These are phyloP conservation scores for Cuculus canorus DNA, from an alignment of 2,797 vertebrate species.

Conservation along the genomic window DNA sequence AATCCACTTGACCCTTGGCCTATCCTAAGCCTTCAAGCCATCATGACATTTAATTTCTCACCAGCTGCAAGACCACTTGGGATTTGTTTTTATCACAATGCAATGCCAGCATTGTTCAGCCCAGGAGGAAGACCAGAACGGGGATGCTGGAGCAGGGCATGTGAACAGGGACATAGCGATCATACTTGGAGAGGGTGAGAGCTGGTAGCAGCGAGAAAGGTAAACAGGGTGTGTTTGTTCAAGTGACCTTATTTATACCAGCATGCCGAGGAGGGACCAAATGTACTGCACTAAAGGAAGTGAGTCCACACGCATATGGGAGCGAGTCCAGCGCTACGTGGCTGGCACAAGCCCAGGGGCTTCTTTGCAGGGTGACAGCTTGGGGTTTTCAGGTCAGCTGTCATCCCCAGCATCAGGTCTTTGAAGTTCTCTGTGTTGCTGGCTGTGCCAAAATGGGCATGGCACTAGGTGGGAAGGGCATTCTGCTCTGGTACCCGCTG, in stretches of 20 bases:
- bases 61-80: neutral
- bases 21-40: constrained; percentile 7
- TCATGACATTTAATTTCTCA: neutral
- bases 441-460: neutral
- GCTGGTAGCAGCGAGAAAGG: neutral
- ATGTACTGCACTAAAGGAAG: neutral
- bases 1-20: constrained; percentile 37
- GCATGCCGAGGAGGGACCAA: neutral
- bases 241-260: constrained; percentile 18
- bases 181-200: constrained; percentile 2
- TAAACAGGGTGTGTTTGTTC: constrained; percentile 23
- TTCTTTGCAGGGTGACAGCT: neutral
- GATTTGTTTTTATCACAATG: neutral
- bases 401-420: accelerated
- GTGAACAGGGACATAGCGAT: neutral
- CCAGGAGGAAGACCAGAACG: neutral
- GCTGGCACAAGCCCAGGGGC: neutral
- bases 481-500: neutral
- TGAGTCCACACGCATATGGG: neutral
- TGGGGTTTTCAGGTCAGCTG: neutral
- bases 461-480: accelerated
- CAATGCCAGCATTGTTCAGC: neutral
- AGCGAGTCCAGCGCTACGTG: neutral
- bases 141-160: accelerated
- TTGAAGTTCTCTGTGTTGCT: neutral